A percentile compares a stretch with the other conserved stretches of the same genome.
Evolutionary conservation across 2,888 invertebrate species (phyloP).

Genomic region (Hyppa rectilinea): DNA sequence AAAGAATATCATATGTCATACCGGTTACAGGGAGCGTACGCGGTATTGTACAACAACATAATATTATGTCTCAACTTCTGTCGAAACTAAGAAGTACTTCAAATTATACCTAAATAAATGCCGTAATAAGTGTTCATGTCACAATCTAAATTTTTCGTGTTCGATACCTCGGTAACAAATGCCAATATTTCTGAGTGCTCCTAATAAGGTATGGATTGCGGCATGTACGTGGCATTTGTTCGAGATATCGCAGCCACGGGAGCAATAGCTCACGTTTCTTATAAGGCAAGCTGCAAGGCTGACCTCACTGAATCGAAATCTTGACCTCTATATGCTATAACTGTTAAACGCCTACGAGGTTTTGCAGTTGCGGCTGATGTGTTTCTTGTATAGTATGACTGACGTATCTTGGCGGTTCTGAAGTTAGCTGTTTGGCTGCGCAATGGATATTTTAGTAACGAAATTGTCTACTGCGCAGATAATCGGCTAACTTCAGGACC

Average conservation of each 20-base stretch:
- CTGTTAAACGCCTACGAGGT: conserved; percentile 46
- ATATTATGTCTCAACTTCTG: too few species aligned
- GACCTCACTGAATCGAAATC: conserved; percentile 42
- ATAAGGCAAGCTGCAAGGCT: conserved; percentile 54
- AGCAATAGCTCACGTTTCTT: conserved; percentile 28
- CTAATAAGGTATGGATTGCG: conserved; percentile 35
- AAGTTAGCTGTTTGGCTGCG: too few species aligned
- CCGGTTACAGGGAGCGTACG: too few species aligned
- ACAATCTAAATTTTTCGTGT: conserved; percentile 5
- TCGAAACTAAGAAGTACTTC: not conserved
- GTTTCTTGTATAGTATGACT: conserved; percentile 20
- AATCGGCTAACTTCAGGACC: too few species aligned
- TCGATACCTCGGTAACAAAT: conserved; percentile 5
- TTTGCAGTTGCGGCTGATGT: conserved; percentile 33
- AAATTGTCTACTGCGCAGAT: too few species aligned
- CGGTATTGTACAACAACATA: conserved; percentile 2
- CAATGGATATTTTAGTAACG: too few species aligned
- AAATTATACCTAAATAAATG: conserved; percentile 5
- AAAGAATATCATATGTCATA: too few species aligned
- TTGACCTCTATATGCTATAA: conserved; percentile 47
- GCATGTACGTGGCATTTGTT: conserved; percentile 38
- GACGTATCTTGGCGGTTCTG: too few species aligned
- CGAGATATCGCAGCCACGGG: conserved; percentile 26
- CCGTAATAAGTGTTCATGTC: not conserved
- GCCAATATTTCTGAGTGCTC: conserved; percentile 16